phyloP scores from a whole-genome alignment of 2,888 invertebrate genomes.

The Acholoe squamosa region DNA sequence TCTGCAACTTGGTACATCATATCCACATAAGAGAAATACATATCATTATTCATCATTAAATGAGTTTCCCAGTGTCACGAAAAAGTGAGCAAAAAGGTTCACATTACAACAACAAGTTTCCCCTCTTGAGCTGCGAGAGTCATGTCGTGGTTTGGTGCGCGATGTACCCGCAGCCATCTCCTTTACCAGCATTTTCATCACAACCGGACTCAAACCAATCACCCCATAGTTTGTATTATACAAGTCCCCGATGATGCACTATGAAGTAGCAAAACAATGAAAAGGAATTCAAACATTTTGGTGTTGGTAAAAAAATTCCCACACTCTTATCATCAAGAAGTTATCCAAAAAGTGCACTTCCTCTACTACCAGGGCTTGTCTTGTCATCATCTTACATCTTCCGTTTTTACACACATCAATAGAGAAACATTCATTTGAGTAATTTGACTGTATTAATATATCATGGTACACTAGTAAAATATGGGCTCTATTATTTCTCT shows the following conservation, averaged over 20 bases:
- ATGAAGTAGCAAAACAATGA: conserved; percentile 36
- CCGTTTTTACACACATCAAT: conserved; percentile 53
- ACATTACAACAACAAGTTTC: conserved; percentile 59
- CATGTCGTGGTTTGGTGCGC: conserved; percentile 24
- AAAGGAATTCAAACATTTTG: conserved; percentile 34
- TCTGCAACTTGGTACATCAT: conserved; percentile 58
- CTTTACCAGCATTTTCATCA: conserved; percentile 46
- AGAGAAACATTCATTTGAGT: conserved; percentile 47
- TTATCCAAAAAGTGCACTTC: conserved; percentile 62
- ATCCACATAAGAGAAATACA: conserved; percentile 63
- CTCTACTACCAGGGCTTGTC: conserved; percentile 46
- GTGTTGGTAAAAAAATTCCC: conserved; percentile 61
- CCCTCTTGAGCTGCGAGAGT: conserved; percentile 42
- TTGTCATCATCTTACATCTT: too few relatives aligned
- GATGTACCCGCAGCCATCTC: neutral
- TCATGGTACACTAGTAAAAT: conserved; percentile 57
- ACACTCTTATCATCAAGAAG: conserved; percentile 57
- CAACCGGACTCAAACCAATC: conserved; percentile 32
- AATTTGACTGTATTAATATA: conserved; percentile 47
- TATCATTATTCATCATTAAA: conserved; percentile 60
- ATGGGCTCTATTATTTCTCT: conserved; percentile 48
- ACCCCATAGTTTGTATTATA: conserved; percentile 23
- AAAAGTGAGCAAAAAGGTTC: conserved; percentile 61
- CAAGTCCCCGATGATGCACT: conserved; percentile 29
- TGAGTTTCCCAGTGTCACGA: conserved; percentile 58